Conservation (phyloP, 2,888 invertebrate genomes). For the Stomorhina lunata region DNA sequence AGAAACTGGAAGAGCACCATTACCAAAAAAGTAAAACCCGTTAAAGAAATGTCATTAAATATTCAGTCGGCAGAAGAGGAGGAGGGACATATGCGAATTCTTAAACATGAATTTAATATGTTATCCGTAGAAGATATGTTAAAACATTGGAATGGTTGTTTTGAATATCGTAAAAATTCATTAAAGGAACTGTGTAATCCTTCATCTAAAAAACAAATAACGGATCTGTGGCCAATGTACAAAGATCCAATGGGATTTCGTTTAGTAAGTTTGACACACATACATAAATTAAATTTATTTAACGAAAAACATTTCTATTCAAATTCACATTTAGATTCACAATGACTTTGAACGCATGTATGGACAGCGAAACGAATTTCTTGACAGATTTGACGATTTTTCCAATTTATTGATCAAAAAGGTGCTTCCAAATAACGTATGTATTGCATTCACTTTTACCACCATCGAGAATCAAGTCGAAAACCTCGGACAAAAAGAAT, state of each 20-base stretch:
- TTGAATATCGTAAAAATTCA: neutral
- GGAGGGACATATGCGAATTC: neutral
- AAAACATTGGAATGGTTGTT: no score
- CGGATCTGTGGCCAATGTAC: neutral
- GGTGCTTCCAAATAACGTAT: neutral
- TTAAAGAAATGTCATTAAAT: neutral
- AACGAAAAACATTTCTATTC: neutral
- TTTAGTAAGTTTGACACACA: neutral
- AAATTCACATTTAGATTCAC: neutral
- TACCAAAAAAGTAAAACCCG: neutral
- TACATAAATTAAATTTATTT: neutral
- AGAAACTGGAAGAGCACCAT: neutral
- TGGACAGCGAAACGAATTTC: neutral
- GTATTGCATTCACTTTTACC: neutral
- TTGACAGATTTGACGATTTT: neutral
- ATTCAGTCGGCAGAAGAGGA: neutral
- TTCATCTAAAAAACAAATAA: no score
- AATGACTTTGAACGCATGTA: neutral
- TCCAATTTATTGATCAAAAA: neutral
- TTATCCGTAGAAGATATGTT: no score
- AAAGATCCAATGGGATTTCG: neutral
- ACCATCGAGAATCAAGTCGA: no score
- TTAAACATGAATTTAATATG: neutral
- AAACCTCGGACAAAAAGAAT: no score
- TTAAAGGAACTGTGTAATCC: neutral